phyloP scores from a whole-genome alignment of 2,888 invertebrate genomes.

The Eutolmus rufibarbis region DNA sequence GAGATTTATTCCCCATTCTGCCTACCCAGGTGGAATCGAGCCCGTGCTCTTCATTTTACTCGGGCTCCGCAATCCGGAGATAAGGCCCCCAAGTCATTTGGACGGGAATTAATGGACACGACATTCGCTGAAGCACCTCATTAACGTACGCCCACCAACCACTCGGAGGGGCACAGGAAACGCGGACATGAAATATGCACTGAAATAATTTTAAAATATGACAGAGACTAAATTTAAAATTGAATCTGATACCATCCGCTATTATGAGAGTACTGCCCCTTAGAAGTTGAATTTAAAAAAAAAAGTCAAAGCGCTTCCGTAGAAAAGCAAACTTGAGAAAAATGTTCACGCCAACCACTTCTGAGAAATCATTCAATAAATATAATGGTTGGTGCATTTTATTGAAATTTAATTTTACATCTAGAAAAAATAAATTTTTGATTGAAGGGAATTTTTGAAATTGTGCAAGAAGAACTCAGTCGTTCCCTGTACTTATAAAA shows the following conservation, averaged over 20 bases:
- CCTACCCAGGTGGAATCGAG: background rate
- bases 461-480: background rate
- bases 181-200: background rate
- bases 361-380: background rate
- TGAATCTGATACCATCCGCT: background rate
- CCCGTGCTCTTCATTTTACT: background rate
- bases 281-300: background rate
- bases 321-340: background rate
- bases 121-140: background rate
- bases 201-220: background rate
- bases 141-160: background rate
- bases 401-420: background rate
- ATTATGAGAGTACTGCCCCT: background rate
- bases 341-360: background rate
- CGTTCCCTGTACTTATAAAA: background rate
- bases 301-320: background rate
- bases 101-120: background rate
- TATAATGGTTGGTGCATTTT: background rate
- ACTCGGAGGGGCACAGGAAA: background rate
- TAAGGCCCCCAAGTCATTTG: background rate
- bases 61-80: background rate
- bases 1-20: background rate
- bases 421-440: background rate
- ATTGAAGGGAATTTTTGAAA: background rate
- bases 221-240: background rate